phyloP scores from a whole-genome alignment of 1,140 invertebrate species.

The Lethocerus indicus region DNA sequence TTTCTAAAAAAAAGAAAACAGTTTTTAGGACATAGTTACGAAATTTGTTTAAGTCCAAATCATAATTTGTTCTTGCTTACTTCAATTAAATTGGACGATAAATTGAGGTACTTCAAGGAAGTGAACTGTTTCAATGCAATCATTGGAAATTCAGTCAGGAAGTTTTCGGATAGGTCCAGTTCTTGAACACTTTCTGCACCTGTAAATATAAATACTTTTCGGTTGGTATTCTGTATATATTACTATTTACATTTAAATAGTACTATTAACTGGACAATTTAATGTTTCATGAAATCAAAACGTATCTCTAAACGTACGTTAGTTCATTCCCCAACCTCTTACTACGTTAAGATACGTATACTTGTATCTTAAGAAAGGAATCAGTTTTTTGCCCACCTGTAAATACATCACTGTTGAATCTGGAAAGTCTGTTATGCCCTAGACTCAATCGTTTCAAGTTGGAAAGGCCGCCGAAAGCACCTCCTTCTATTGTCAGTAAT shows the following conservation, averaged over 20 bases:
- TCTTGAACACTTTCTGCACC: constrained; percentile 52
- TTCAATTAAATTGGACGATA: constrained; percentile 68
- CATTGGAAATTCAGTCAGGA: constrained; percentile 60
- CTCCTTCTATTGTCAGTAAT: constrained; percentile 51
- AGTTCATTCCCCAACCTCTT: too few species aligned
- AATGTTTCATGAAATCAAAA: too few species aligned
- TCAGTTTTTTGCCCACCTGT: too few species aligned
- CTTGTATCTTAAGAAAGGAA: too few species aligned
- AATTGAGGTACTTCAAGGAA: constrained; percentile 50
- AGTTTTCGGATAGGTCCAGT: constrained; percentile 70
- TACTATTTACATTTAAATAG: too few species aligned
- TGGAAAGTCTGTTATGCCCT: constrained; percentile 51
- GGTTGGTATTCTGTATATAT: too few species aligned
- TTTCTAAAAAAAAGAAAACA: constrained; percentile 29
- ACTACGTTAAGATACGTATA: too few species aligned
- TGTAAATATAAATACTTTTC: constrained; percentile 20
- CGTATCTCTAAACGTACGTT: too few species aligned
- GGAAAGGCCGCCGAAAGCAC: constrained; percentile 45
- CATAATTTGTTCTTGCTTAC: constrained; percentile 27
- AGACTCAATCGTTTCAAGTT: constrained; percentile 50
- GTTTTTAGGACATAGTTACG: too few species aligned
- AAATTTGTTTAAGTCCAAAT: not conserved
- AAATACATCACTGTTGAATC: constrained; percentile 67
- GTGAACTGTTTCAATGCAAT: constrained; percentile 49
- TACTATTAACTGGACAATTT: too few species aligned